A percentile compares a stretch with the other conserved stretches of the same genome.
Conservation (phyloP, 2,113 vertebrate species). For the Crotalus tigris region DNA sequence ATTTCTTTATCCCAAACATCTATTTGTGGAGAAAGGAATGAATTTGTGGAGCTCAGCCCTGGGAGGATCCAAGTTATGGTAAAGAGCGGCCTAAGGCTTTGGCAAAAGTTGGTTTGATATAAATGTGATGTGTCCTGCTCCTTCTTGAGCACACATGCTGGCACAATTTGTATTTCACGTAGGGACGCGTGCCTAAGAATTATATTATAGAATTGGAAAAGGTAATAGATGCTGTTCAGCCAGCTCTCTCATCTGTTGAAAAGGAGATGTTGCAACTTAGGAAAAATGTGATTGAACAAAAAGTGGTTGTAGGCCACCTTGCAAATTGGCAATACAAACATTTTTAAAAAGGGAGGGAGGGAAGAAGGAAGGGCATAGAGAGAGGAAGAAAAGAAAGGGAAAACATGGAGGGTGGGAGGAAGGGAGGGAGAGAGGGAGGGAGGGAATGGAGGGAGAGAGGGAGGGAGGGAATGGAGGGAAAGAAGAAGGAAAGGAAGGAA, state of each 20-base stretch:
- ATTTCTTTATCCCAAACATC: neutral
- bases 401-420: slow-evolving; percentile 37
- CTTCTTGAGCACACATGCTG: neutral
- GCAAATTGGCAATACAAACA: neutral
- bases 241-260: neutral
- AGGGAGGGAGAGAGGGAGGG: slow-evolving; percentile 31
- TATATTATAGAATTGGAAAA: neutral
- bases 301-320: neutral
- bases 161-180: neutral
- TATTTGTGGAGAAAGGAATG: neutral
- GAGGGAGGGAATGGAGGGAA: too few species aligned
- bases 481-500: too few species aligned
- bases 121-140: neutral
- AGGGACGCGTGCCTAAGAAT: neutral
- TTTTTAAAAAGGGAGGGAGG: neutral
- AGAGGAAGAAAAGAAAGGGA: slow-evolving; percentile 60
- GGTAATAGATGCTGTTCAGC: neutral
- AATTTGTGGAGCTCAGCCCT: neutral
- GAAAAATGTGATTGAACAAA: neutral
- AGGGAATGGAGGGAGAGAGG: neutral
- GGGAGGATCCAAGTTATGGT: neutral
- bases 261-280: neutral
- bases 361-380: neutral
- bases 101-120: neutral
- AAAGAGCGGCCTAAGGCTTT: neutral